Evolutionary conservation across 92 coral and sea anemone genomes (phyloP), one percentile per base, ranked within the genome.

Genomic region (Actinernus sp.): DNA sequence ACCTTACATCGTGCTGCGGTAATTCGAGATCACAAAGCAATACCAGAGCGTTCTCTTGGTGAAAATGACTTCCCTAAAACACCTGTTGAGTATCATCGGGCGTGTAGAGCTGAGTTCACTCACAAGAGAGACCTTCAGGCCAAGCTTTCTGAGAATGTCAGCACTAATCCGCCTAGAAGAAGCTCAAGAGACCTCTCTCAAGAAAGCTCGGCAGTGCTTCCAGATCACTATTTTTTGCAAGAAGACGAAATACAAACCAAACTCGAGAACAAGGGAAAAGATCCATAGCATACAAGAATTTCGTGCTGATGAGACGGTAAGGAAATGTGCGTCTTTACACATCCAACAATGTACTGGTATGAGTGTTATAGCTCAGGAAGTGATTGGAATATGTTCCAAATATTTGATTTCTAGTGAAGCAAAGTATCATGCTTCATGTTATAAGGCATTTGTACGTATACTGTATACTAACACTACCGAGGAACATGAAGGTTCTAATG

Each of bases 341-440:
- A 34, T 44, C 0, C 37, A 71, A 71, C 23, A 58, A 40, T 11
- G 38, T 43, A 36, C 78, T 45, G 63, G 1, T 34, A 51, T 65
- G 78, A 48, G 74, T 65, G 10, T 22, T 37, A 60, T 55, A 39
- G 83, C 83, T 48, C 61, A 18, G 38, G 77, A 76, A 24, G 67
- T 66, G 16, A 25, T 53, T 22, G 63, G 83, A 34, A 65, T 76
- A 3, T 76, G 76, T 46, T 36, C 65, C 52, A 66, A 76, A 38
- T 65, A 76, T 49, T 63, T 62, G 19, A 52, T 71, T 6, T 47
- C 51, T 39, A 76, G 76, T 1, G 83, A 76, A 63, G 82, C 82
- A 23, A 64, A 65, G 28, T 74, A 74, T 39, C 82, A 74, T 28
- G 38, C 65, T 48, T 63, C 82, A 23, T 74, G 74, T 50, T 74